These are phyloP conservation scores for Mionectes macconnelli DNA, from an alignment of 2,113 vertebrate species.

Conservation along the genomic window DNA sequence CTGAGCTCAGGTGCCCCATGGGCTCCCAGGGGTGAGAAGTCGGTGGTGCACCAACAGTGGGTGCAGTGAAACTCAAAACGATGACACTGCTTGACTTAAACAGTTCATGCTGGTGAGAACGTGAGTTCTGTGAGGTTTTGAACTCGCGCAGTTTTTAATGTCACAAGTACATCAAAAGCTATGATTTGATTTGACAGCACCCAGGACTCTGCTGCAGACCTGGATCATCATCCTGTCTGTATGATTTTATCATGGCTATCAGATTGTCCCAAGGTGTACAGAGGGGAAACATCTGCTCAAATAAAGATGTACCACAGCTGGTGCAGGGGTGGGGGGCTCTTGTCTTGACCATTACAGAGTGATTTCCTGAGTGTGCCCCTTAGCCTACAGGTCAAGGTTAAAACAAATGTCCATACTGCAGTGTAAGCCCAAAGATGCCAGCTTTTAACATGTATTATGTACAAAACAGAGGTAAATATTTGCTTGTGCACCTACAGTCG, in stretches of 20 bases:
- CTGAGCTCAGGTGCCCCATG: background rate
- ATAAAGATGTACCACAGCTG: background rate
- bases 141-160: background rate
- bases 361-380: background rate
- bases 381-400: background rate
- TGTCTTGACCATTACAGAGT: fast-evolving
- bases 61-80: background rate
- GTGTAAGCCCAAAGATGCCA: background rate
- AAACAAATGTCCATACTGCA: background rate
- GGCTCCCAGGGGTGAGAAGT: background rate
- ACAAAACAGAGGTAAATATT: background rate
- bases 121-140: background rate
- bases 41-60: background rate
- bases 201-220: background rate
- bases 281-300: background rate
- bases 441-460: background rate
- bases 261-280: background rate
- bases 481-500: background rate
- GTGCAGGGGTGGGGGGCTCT: background rate
- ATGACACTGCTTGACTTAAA: background rate
- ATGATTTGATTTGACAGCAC: background rate
- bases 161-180: background rate
- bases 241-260: background rate
- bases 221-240: background rate
- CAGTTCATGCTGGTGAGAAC: background rate